phyloP scores from a whole-genome alignment of 2,888 invertebrate genomes.

The Pomacea canaliculata region DNA sequence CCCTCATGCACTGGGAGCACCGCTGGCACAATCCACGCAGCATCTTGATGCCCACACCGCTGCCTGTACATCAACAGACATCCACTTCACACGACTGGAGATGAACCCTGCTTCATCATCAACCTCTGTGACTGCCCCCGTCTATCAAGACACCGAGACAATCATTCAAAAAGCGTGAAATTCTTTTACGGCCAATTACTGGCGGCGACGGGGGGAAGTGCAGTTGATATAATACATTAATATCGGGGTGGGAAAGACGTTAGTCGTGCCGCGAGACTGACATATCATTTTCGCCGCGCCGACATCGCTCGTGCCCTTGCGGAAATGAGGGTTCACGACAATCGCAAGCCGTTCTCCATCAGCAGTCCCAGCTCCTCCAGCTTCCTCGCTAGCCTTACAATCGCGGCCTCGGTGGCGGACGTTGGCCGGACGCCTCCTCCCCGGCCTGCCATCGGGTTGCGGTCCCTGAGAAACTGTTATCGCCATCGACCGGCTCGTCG shows the following conservation, averaged over 20 bases:
- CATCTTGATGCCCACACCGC: too few relatives aligned
- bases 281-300: constrained; percentile 19
- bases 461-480: too few relatives aligned
- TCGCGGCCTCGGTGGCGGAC: too few relatives aligned
- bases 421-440: not conserved
- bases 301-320: not conserved
- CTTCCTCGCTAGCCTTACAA: too few relatives aligned
- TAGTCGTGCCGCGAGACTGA: constrained; percentile 8
- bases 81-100: too few relatives aligned
- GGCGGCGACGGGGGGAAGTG: constrained; percentile 17
- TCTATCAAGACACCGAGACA: constrained; percentile 30
- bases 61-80: too few relatives aligned
- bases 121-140: not conserved
- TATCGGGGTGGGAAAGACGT: constrained; percentile 24
- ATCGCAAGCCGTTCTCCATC: not conserved
- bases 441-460: not conserved
- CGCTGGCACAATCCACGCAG: too few relatives aligned
- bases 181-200: constrained; percentile 39
- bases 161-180: constrained; percentile 37
- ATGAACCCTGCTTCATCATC: too few relatives aligned
- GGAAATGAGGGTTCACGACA: constrained; percentile 25
- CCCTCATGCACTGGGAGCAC: too few relatives aligned
- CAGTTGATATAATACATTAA: constrained; percentile 38
- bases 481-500: too few relatives aligned
- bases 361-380: not conserved